These are phyloP conservation scores for Anadara kagoshimensis DNA, from an alignment of 1,140 invertebrate genomes.

Conservation along the genomic window DNA sequence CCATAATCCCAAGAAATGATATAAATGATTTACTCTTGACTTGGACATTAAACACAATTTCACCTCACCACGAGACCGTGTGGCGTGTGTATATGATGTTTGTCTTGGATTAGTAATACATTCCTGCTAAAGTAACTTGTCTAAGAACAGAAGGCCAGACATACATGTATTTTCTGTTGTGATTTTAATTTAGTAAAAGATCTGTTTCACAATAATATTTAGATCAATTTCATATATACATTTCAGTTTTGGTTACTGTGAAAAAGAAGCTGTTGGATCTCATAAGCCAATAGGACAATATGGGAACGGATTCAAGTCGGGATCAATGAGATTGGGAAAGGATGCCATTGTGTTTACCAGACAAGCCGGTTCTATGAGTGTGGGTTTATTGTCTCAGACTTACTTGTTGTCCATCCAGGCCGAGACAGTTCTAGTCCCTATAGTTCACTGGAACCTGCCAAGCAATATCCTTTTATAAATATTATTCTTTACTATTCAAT, in stretches of 20 bases:
- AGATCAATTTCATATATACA: conserved; percentile 20
- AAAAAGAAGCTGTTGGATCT: conserved; percentile 61
- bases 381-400: conserved; percentile 70
- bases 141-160: too few relatives aligned
- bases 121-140: too few relatives aligned
- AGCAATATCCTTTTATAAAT: conserved; percentile 58
- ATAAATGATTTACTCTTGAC: too few relatives aligned
- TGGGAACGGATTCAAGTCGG: conserved; percentile 72
- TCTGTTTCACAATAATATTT: too few relatives aligned
- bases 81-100: too few relatives aligned
- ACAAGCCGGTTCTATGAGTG: conserved; percentile 51
- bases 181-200: too few relatives aligned
- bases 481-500: too few relatives aligned
- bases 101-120: too few relatives aligned
- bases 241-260: conserved; percentile 71
- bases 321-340: conserved; percentile 67
- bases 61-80: too few relatives aligned
- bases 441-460: conserved; percentile 61
- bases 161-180: too few relatives aligned
- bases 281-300: conserved; percentile 69
- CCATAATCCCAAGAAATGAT: too few relatives aligned
- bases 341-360: conserved; percentile 69
- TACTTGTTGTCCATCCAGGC: conserved; percentile 61
- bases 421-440: conserved; percentile 66
- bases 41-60: too few relatives aligned